phyloP scores from a whole-genome alignment of 2,797 vertebrate species.

The Vultur gryphus region DNA sequence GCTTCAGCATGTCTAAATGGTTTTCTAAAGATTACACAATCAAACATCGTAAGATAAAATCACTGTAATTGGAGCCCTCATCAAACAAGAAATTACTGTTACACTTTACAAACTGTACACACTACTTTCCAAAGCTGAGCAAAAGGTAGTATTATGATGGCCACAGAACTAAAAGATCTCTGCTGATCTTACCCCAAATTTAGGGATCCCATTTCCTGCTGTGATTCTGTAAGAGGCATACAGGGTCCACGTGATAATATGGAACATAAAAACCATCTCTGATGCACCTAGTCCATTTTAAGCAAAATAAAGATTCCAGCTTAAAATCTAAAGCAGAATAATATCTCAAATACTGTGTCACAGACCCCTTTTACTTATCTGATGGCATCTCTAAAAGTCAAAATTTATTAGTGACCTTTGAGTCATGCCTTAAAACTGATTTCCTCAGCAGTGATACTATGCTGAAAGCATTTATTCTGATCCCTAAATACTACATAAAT shows the following conservation, averaged over 20 bases:
- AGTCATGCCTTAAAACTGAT: background rate
- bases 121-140: background rate
- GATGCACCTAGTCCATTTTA: background rate
- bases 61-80: conserved; percentile 27
- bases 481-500: background rate
- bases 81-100: conserved; percentile 32
- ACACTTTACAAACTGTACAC: background rate
- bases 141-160: background rate
- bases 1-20: conserved; percentile 48
- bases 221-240: background rate
- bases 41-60: conserved; percentile 37
- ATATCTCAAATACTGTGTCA: background rate
- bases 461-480: conserved; percentile 1
- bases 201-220: background rate
- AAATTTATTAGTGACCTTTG: background rate
- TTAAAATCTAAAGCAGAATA: background rate
- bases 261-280: background rate
- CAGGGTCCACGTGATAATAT: background rate
- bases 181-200: background rate
- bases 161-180: background rate
- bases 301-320: background rate
- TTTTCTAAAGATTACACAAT: conserved; percentile 55
- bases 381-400: background rate
- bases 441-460: background rate
- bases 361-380: background rate